Conservation (phyloP, 2,797 vertebrate genomes). For the Leptatherina wallacei region DNA sequence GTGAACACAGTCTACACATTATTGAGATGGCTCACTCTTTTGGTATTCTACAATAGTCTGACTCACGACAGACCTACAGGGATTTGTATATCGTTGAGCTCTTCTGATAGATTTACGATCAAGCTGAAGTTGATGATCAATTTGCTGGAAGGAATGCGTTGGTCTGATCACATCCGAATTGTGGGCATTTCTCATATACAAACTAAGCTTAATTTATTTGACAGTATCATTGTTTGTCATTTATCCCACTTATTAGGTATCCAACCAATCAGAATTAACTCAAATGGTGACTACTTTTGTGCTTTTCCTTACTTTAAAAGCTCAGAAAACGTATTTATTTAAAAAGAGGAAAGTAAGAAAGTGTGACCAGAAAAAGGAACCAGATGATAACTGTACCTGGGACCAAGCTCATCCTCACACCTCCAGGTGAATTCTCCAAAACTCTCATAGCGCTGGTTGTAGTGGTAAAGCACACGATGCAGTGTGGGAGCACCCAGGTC, state of each 20-base stretch:
- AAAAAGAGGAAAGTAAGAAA: background rate
- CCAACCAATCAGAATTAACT: background rate
- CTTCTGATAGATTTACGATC: slow-evolving; percentile 44
- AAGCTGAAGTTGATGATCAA: slow-evolving; percentile 59
- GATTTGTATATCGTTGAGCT: slow-evolving; percentile 44
- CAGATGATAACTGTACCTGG: slow-evolving; percentile 83
- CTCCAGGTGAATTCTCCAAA: slow-evolving; percentile 99
- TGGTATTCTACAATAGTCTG: slow-evolving; percentile 34
- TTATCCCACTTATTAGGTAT: no score
- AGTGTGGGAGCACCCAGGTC: slow-evolving; percentile 94
- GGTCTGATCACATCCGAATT: slow-evolving; percentile 17
- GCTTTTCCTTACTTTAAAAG: slow-evolving; percentile 1
- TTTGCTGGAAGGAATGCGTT: slow-evolving; percentile 57
- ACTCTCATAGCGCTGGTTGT: slow-evolving; percentile 97
- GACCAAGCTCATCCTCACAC: slow-evolving; percentile 96
- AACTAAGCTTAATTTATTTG: slow-evolving; percentile 4
- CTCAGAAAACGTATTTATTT: no score
- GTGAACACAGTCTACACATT: slow-evolving; percentile 25
- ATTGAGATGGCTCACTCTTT: slow-evolving; percentile 37
- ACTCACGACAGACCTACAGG: slow-evolving; percentile 40
- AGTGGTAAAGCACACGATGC: slow-evolving; percentile 96
- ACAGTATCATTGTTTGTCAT: background rate
- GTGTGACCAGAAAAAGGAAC: background rate
- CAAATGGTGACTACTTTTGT: background rate
- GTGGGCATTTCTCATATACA: slow-evolving; percentile 16